phyloP scores from a whole-genome alignment of 2,888 invertebrate genomes.

The Agrochola circellaris region DNA sequence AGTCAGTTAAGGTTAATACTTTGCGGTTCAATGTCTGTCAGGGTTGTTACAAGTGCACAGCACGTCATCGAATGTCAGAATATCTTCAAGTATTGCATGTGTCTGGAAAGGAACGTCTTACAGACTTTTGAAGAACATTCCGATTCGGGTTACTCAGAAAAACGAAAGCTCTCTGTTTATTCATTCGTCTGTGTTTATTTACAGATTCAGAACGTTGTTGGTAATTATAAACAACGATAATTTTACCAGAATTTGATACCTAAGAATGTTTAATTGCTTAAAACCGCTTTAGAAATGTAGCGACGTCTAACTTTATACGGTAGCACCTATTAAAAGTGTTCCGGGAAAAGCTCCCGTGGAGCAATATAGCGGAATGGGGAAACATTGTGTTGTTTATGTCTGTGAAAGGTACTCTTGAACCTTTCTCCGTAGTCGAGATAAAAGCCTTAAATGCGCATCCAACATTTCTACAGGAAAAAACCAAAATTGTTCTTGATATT shows the following conservation, averaged over 20 bases:
- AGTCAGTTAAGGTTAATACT: slow-evolving; percentile 6
- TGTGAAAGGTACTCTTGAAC: slow-evolving; percentile 23
- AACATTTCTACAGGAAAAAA: slow-evolving; percentile 14
- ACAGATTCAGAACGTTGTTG: slow-evolving; percentile 30
- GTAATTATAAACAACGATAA: slow-evolving; percentile 41
- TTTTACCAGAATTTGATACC: slow-evolving; percentile 31
- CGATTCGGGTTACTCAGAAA: slow-evolving; percentile 28
- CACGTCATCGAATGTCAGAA: slow-evolving; percentile 38
- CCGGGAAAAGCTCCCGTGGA: slow-evolving; percentile 33
- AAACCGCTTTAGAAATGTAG: slow-evolving; percentile 25
- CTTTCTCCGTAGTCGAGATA: slow-evolving; percentile 14
- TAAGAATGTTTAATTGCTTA: slow-evolving; percentile 12
- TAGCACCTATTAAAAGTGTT: slow-evolving; percentile 35
- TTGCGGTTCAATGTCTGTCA: slow-evolving; percentile 20
- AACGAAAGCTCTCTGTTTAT: too few species aligned
- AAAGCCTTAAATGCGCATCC: slow-evolving; percentile 17
- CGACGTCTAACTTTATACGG: slow-evolving; percentile 12
- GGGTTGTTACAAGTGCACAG: slow-evolving; percentile 22
- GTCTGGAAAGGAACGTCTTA: slow-evolving; percentile 24
- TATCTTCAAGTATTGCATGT: slow-evolving; percentile 32
- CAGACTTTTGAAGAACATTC: slow-evolving; percentile 21
- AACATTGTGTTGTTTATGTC: slow-evolving; percentile 52
- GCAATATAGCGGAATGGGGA: slow-evolving; percentile 39
- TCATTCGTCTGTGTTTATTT: slow-evolving; percentile 46
- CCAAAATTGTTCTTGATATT: slow-evolving; percentile 4